Percentiles rank a stretch among this genome's conserved stretches.
Evolutionary conservation across 2,888 invertebrate species (phyloP).

Genomic region (Ectemnius cavifrons): DNA sequence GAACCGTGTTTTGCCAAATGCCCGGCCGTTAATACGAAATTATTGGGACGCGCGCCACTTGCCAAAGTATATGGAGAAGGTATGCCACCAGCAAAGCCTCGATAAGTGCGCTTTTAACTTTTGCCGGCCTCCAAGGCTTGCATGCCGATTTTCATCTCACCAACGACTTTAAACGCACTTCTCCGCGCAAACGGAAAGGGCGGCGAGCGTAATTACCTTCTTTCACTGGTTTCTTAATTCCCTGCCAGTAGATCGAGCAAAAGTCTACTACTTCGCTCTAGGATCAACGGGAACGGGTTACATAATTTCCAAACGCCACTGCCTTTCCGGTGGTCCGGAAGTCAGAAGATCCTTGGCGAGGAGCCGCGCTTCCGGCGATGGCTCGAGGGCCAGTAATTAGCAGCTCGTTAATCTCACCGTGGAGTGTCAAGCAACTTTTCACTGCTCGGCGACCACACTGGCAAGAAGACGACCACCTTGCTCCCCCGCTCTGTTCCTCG

Average conservation of each 20-base stretch:
- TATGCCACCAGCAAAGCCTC: neutral
- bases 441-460: slow-evolving; percentile 22
- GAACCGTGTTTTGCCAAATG: slow-evolving; percentile 3
- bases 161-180: neutral
- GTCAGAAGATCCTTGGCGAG: neutral
- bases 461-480: neutral
- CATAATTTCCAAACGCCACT: slow-evolving; percentile 19
- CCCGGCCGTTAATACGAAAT: neutral
- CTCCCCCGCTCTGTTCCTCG: neutral
- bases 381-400: slow-evolving; percentile 19
- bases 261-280: no score
- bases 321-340: neutral
- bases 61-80: neutral
- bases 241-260: neutral
- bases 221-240: slow-evolving; percentile 6
- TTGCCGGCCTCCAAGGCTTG: neutral
- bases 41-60: neutral
- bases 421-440: slow-evolving; percentile 14
- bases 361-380: slow-evolving; percentile 18
- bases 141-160: neutral
- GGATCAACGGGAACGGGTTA: slow-evolving; percentile 4
- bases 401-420: slow-evolving; percentile 20
- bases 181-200: neutral
- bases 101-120: neutral
- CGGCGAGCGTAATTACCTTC: neutral